phyloP scores from a whole-genome alignment of 2,797 vertebrate genomes.

The Gymnopithys bicolor region DNA sequence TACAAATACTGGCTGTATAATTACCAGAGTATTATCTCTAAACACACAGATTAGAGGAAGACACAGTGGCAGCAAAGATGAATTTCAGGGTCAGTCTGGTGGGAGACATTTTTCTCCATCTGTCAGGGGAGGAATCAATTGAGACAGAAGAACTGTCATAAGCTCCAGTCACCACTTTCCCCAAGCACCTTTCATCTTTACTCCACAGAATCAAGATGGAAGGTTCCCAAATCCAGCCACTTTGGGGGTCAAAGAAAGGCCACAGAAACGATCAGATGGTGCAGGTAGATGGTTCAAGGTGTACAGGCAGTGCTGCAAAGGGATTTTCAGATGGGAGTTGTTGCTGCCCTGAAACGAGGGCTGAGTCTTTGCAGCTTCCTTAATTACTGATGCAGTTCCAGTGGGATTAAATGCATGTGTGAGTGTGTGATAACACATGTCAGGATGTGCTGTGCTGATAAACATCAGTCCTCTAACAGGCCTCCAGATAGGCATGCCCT shows the following conservation, averaged over 20 bases:
- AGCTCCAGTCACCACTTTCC: background rate
- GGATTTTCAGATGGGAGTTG: rapidly evolving
- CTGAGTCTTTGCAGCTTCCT: background rate
- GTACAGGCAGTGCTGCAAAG: background rate
- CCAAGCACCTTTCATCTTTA: background rate
- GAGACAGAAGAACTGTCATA: background rate
- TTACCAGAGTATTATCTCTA: conserved; percentile 69
- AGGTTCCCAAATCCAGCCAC: background rate
- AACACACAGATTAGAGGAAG: conserved; percentile 57
- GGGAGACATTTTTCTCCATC: background rate
- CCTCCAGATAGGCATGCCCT: background rate
- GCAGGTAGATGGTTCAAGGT: background rate
- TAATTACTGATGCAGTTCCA: conserved; percentile 34
- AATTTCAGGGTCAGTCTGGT: conserved; percentile 43
- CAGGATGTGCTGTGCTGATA: background rate
- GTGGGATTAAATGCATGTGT: background rate
- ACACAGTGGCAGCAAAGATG: conserved; percentile 3
- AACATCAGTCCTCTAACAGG: background rate
- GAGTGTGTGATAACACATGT: background rate
- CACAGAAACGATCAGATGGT: background rate
- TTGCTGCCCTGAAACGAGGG: background rate
- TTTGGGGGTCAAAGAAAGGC: background rate
- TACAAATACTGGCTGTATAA: conserved; percentile 70
- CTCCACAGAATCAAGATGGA: background rate
- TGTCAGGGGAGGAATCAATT: background rate